Conservation (phyloP, 2,113 vertebrate genomes). For the Andinoacara biseriatus region DNA sequence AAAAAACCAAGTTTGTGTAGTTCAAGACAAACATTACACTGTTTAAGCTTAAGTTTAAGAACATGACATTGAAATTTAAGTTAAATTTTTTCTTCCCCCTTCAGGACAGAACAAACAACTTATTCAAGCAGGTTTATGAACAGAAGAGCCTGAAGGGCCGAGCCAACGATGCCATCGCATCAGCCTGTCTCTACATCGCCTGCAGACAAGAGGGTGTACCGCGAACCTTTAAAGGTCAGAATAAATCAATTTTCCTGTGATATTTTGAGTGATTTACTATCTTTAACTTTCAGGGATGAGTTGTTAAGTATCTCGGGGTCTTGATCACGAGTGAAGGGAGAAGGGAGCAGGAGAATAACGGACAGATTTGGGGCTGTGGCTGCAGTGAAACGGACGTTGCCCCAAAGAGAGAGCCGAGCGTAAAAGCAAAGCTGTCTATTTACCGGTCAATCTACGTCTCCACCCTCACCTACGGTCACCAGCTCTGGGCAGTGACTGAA, state of each 20-base stretch:
- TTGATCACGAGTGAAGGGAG: too few species aligned
- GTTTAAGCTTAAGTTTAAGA: neutral
- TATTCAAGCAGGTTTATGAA: slow-evolving; percentile 99
- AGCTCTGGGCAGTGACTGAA: too few species aligned
- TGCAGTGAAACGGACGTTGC: too few species aligned
- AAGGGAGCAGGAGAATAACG: too few species aligned
- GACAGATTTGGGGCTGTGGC: too few species aligned
- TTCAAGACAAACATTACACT: neutral
- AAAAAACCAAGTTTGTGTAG: too few species aligned
- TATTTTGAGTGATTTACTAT: neutral
- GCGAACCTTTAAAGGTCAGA: slow-evolving; percentile 95
- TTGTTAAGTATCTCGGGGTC: too few species aligned
- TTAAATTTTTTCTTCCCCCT: neutral
- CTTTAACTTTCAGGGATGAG: too few species aligned
- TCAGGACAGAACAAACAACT: slow-evolving; percentile 99
- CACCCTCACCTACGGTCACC: too few species aligned
- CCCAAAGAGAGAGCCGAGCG: too few species aligned
- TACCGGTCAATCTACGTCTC: too few species aligned
- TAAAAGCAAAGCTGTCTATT: too few species aligned
- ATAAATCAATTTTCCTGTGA: neutral
- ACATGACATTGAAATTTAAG: neutral
- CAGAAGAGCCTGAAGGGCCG: slow-evolving; percentile 99
- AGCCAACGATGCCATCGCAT: slow-evolving; percentile 97
- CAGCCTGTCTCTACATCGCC: slow-evolving; percentile 98
- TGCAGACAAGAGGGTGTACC: slow-evolving; percentile 98